These are phyloP conservation scores for Ganaspis brasiliensis DNA, from an alignment of 2,888 invertebrate genomes.

Conservation along the genomic window DNA sequence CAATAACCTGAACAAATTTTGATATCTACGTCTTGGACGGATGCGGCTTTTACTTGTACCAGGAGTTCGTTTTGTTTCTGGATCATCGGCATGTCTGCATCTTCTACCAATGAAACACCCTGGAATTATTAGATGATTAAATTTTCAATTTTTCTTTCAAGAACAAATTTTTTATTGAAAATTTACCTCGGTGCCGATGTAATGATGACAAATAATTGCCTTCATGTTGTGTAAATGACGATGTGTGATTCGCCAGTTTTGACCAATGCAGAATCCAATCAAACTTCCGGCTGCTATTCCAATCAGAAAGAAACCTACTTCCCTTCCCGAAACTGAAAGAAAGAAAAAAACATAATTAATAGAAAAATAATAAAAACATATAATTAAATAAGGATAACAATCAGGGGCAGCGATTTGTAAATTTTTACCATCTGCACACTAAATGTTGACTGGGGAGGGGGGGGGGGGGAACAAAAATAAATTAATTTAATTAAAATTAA, in stretches of 20 bases:
- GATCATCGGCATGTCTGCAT: conserved; percentile 82
- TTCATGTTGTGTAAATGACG: conserved; percentile 80
- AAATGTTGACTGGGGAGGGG: no score
- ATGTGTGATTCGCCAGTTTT: conserved; percentile 71
- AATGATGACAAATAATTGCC: conserved; percentile 81
- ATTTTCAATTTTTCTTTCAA: neutral
- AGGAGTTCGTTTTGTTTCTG: conserved; percentile 83
- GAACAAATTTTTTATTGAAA: neutral
- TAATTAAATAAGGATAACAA: no score
- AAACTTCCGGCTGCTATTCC: conserved; percentile 80
- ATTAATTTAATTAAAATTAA: no score
- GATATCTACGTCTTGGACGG: conserved; percentile 83
- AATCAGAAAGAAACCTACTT: conserved; percentile 79
- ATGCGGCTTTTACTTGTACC: conserved; percentile 84
- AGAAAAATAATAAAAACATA: no score
- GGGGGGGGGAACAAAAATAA: no score
- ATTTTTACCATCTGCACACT: no score
- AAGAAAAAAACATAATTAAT: conserved; percentile 26
- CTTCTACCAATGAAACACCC: conserved; percentile 83
- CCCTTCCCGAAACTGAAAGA: conserved; percentile 79
- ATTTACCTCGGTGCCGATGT: conserved; percentile 80
- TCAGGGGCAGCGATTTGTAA: no score
- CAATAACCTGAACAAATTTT: conserved; percentile 84
- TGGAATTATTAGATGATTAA: conserved; percentile 65
- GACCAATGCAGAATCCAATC: conserved; percentile 79